Conservation (phyloP, 2,797 vertebrate species). For the Petrocephalus schoutedeni region DNA sequence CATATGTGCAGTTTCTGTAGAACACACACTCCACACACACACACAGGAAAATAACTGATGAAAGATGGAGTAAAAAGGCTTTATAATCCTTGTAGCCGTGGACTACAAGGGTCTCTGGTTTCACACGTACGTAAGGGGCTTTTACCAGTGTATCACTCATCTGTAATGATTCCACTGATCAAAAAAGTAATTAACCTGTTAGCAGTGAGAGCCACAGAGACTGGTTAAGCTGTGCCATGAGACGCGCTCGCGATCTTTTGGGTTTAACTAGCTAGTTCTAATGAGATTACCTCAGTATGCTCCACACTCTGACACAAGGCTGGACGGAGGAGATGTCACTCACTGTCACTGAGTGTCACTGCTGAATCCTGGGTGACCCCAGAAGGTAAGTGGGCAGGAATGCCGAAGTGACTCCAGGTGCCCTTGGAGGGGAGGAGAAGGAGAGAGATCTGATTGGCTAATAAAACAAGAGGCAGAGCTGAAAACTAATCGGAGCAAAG, state of each 20-base stretch:
- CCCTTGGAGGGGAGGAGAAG: background rate
- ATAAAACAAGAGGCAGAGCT: background rate
- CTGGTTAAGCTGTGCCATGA: background rate
- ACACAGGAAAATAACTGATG: background rate
- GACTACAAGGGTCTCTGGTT: background rate
- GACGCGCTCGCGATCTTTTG: background rate
- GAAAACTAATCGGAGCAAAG: background rate
- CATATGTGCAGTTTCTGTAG: background rate
- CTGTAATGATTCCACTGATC: constrained; percentile 7
- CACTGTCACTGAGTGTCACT: background rate
- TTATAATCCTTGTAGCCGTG: background rate
- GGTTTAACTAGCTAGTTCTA: background rate
- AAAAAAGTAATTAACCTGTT: constrained; percentile 3
- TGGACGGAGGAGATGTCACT: background rate
- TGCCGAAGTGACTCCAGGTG: background rate
- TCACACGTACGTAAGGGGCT: background rate
- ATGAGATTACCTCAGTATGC: background rate
- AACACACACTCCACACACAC: too few species aligned
- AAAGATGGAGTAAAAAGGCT: background rate
- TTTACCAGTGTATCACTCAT: background rate
- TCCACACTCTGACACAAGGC: background rate
- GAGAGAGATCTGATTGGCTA: background rate
- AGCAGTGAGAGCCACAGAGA: background rate
- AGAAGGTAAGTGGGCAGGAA: background rate
- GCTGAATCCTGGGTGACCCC: background rate